Base-by-base conservation (phyloP, 2,888 invertebrate genomes). In the Lomographa bimaculata region DNA sequence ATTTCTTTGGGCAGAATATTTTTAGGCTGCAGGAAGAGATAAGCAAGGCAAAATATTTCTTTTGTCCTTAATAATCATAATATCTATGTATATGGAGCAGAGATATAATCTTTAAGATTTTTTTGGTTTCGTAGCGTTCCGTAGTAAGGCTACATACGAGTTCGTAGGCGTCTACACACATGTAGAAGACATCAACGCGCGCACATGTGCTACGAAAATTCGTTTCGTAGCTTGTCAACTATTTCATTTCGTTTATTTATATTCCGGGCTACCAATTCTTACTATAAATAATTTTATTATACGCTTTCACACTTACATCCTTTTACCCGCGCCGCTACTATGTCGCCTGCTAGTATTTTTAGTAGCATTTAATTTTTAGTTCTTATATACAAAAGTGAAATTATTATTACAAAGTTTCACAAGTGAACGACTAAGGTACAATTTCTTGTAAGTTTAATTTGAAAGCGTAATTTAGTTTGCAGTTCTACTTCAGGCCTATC, bases 391-490 rank as follows among this genome's bases (percentile, higher is more conserved):
- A n/a, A 11, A 16, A 44, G 9, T 14, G 10, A 7, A 29, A 28
- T 30, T 6, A 19, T 30, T 26, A 7, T 35, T 12, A 19, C 20
- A 11, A 35, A 39, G 27, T 47, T 36, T 17, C 11, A 23, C 25
- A 28, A 23, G 20, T 29, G 32, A 35, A 36, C 29, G 24, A 21
- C 7, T 21, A 17, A 30, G 41, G 17, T 37, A 7, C 25, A 26
- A 42, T 25, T 35, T 46, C 40, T 43, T 14, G 37, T 48, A 38
- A 48, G 39, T 46, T 38, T 41, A 41, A 46, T 40, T 37, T 60
- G 57, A 69, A 60, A 60, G 51, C 50, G 57, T 66, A 64, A 67
- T 67, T 64, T 56, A 55, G 64, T 69, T 66, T 57, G 27, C 50
- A 68, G 57, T 69, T 61, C 34, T 41, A 57, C 58, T 28, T 44